Conservation (phyloP, 1,140 invertebrate species). For the Ooceraea biroi region DNA sequence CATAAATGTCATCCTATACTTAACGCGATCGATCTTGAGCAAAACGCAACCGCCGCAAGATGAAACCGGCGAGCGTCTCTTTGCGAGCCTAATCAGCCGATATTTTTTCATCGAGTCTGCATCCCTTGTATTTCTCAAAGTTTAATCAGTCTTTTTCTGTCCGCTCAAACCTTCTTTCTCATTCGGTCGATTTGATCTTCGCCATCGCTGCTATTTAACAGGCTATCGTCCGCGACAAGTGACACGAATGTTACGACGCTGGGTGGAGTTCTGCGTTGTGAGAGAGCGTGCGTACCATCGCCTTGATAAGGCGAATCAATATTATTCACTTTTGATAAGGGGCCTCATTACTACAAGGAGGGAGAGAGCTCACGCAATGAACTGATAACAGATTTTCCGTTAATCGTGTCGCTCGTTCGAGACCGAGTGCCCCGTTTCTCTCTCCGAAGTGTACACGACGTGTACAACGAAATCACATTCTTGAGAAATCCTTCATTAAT, state of each 20-base stretch:
- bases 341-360: conserved; percentile 12
- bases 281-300: conserved; percentile 16
- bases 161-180: background rate
- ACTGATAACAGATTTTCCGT: conserved; percentile 37
- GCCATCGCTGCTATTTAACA: conserved; percentile 49
- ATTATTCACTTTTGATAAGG: conserved; percentile 71
- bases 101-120: background rate
- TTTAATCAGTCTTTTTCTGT: background rate
- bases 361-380: background rate
- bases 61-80: conserved; percentile 13
- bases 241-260: conserved; percentile 34
- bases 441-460: background rate
- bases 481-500: too few species aligned
- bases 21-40: background rate
- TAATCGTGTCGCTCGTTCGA: background rate
- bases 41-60: conserved; percentile 10
- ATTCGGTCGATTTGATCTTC: background rate
- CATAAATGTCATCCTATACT: conserved; percentile 39
- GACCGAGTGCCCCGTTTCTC: background rate
- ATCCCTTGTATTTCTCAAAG: background rate
- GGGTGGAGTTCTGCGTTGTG: conserved; percentile 44
- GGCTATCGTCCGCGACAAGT: conserved; percentile 38
- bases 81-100: background rate
- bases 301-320: conserved; percentile 74
- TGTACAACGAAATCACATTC: background rate